Evolutionary conservation across 2,113 vertebrate species (phyloP).

Genomic region (Sander lucioperca): DNA sequence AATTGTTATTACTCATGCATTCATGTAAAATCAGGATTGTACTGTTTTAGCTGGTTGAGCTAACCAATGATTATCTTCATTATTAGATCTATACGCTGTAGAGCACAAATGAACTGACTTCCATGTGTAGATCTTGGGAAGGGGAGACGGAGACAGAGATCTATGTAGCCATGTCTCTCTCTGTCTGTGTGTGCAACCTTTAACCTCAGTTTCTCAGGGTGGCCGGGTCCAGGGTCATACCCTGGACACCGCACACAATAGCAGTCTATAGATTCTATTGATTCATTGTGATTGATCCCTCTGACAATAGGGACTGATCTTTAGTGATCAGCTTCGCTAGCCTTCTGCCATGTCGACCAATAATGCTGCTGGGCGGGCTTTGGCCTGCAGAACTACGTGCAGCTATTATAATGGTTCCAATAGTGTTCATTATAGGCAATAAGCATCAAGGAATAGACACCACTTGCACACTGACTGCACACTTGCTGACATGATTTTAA

Average conservation of each 20-base stretch:
- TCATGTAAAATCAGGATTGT: too few relatives aligned
- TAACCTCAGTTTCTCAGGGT: constrained; percentile 54
- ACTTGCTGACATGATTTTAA: neutral
- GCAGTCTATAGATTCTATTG: constrained; percentile 54
- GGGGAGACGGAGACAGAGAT: constrained; percentile 30
- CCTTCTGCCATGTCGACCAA: constrained; percentile 42
- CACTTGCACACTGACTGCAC: neutral
- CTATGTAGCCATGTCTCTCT: constrained; percentile 32
- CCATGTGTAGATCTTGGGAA: neutral
- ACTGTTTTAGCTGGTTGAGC: too few relatives aligned
- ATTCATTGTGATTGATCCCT: constrained; percentile 49
- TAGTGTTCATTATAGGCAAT: neutral
- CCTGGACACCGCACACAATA: constrained; percentile 59
- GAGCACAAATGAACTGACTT: constrained; percentile 2
- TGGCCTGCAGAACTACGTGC: neutral
- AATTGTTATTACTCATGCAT: too few relatives aligned
- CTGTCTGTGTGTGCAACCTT: constrained; percentile 44
- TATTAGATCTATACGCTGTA: neutral
- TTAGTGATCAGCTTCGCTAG: constrained; percentile 43
- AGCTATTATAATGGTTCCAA: neutral
- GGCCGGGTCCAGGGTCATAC: constrained; percentile 56
- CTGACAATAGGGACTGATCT: constrained; percentile 56
- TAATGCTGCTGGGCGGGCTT: neutral
- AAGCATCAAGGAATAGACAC: neutral
- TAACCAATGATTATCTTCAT: too few relatives aligned